These are phyloP conservation scores for Galbula dea DNA, from an alignment of 2,113 vertebrate genomes.

Conservation along the genomic window DNA sequence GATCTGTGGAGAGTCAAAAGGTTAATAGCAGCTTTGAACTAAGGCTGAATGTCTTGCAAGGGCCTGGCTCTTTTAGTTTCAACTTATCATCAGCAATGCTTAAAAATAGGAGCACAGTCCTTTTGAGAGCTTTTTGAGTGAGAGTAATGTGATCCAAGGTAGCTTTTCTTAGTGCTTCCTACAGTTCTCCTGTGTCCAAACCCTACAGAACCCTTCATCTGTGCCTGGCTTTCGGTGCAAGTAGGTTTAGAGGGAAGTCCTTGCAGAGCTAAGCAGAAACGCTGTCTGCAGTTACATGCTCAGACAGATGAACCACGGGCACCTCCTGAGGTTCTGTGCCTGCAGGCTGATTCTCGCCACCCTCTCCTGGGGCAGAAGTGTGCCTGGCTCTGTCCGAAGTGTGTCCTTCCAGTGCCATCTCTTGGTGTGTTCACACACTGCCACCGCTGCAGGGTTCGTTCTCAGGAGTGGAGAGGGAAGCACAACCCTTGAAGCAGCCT, in stretches of 20 bases:
- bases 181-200: neutral
- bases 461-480: neutral
- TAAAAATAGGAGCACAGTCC: neutral
- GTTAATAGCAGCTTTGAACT: neutral
- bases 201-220: neutral
- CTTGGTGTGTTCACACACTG: neutral
- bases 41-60: neutral
- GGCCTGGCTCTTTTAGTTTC: neutral
- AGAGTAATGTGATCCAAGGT: neutral
- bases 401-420: conserved; percentile 56
- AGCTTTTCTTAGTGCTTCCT: neutral
- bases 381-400: neutral
- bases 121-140: neutral
- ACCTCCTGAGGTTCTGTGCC: neutral
- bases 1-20: neutral
- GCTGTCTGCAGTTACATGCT: neutral
- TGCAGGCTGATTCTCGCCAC: neutral
- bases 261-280: neutral
- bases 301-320: neutral
- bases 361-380: neutral
- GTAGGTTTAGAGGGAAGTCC: neutral
- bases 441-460: neutral
- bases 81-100: neutral
- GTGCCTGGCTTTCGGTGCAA: too few species aligned
- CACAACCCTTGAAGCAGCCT: neutral